Evolutionary conservation across 1,140 invertebrate genomes (phyloP), one percentile per base, ranked within the genome.

Genomic region (Rhopalosiphum padi): DNA sequence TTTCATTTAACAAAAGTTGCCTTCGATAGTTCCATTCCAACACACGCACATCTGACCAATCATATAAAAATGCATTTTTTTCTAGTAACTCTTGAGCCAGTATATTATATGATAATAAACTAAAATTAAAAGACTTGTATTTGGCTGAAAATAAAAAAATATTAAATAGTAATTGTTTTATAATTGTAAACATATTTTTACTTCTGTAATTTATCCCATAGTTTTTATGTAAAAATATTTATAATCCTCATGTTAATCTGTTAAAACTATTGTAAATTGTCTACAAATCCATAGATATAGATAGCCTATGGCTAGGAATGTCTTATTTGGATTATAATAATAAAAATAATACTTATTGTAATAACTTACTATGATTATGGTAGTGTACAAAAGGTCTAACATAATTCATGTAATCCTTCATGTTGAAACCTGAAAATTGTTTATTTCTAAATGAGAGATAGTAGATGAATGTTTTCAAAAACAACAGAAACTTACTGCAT

Each of bases 51-150:
- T 96, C 95, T 94, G 97, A 97, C 6, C 96, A 94, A 87, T 94
- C 95, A 94, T 99, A 99, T 8, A 99, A 95, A 95, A 97, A 96
- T 1, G 95, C 95, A 95, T 99, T 97, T 93, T 96, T 95, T 94
- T 97, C 96, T 77, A 99, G 94, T 51, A 99, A 95, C 94, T 97
- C 96, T 95, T 99, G 98, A 1, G 98, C 97, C 55, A 99, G 95
- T 60, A 99, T 97, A 95, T 99, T 99, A 95, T 99, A 99, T 98
- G 98, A 97, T 97, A 98, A 96, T 98, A 99, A 96, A 99, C 99
- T 94, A 99, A 99, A 97, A 98, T 83, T 77, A 94, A 88, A 90
- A 43, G 48, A 86, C 6, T 83, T 93, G 35, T 51, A 22, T 9
- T 43, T 93, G 55, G 48, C 91, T 93, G 6, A 86, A 93, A 83